Conservation (phyloP, 2,888 invertebrate genomes). For the Clusia tigrina region DNA sequence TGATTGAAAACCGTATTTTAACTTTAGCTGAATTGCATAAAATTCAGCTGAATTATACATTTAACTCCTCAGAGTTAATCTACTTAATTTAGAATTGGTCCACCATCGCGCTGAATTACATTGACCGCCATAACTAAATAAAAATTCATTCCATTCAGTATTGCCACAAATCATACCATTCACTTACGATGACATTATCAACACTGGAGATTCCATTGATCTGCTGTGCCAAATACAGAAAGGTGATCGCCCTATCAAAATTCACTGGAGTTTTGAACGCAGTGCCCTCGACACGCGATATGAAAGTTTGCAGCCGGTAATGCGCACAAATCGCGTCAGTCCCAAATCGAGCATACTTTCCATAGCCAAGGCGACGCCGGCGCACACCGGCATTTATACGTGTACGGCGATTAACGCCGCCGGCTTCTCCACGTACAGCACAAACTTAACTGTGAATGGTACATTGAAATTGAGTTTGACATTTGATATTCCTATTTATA, state of each 20-base stretch:
- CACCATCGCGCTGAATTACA: background rate
- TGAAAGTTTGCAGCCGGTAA: conserved; percentile 55
- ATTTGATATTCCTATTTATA: background rate
- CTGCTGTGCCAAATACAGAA: conserved; percentile 77
- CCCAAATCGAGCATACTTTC: conserved; percentile 72
- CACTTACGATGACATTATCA: conserved; percentile 75
- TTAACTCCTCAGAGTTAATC: background rate
- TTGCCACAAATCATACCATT: conserved; percentile 81
- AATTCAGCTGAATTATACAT: background rate
- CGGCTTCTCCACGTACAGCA: conserved; percentile 67
- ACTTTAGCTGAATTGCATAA: conserved; percentile 18
- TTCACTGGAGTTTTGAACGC: conserved; percentile 71
- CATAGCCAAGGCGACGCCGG: conserved; percentile 68
- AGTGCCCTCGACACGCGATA: conserved; percentile 42
- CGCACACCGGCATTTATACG: conserved; percentile 71
- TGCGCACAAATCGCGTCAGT: conserved; percentile 70
- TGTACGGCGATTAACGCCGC: conserved; percentile 69
- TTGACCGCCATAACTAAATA: background rate
- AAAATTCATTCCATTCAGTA: too few species aligned
- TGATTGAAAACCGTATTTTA: too few species aligned
- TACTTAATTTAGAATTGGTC: background rate
- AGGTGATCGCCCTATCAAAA: conserved; percentile 73
- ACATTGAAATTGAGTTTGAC: conserved; percentile 31
- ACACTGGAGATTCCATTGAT: conserved; percentile 75
- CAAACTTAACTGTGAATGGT: conserved; percentile 72